A percentile compares a stretch with the other conserved stretches of the same genome.
phyloP scores from a whole-genome alignment of 2,797 vertebrate species.

The Calcarius lapponicus region DNA sequence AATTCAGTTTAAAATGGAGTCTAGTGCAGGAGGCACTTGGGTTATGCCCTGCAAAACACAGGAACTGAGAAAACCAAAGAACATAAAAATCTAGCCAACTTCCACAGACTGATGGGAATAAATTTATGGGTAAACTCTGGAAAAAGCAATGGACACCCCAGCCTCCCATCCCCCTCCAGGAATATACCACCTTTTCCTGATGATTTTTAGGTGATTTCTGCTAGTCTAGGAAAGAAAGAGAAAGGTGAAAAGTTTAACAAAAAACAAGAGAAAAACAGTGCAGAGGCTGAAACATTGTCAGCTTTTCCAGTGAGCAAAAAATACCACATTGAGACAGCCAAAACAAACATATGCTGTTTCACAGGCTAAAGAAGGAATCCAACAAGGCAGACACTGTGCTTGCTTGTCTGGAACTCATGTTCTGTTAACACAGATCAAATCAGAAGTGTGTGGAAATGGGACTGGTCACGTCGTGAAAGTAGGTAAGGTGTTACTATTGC shows the following conservation, averaged over 20 bases:
- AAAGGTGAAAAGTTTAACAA: background rate
- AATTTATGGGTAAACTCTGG: background rate
- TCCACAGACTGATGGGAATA: background rate
- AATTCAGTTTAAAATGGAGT: background rate
- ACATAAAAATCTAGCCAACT: background rate
- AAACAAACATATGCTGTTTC: background rate
- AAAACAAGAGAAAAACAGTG: background rate
- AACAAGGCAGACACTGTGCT: background rate
- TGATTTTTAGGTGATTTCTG: background rate
- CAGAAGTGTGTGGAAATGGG: background rate
- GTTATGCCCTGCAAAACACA: background rate
- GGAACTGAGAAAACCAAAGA: background rate
- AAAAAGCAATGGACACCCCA: background rate
- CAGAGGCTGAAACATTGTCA: background rate
- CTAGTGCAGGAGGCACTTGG: background rate
- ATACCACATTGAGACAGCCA: background rate
- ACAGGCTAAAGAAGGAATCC: background rate
- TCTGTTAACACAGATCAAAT: background rate
- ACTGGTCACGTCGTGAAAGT: background rate
- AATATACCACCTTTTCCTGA: background rate
- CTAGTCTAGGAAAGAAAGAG: background rate
- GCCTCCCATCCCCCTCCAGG: fast-evolving
- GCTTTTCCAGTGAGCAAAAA: background rate
- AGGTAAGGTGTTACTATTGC: background rate
- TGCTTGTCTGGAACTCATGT: background rate